Percentiles rank a stretch among this genome's conserved stretches.
These are phyloP conservation scores for Phylloscopus trochilus DNA, from an alignment of 2,113 vertebrate genomes.

Conservation along the genomic window DNA sequence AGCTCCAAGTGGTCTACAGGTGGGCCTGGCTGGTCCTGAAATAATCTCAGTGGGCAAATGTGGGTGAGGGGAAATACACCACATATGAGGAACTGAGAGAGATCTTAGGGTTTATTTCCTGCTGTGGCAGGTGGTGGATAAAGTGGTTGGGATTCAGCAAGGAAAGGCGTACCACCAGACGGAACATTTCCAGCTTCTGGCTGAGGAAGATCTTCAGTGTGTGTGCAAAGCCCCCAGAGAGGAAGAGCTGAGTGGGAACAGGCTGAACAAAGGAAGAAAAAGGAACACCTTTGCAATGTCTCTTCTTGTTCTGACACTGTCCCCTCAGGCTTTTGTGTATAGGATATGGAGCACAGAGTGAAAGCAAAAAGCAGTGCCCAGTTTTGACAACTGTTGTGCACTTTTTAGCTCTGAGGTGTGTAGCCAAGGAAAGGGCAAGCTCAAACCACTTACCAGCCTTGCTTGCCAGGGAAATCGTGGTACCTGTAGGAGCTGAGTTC, in stretches of 20 bases:
- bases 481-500: not conserved
- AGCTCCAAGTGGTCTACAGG: not conserved
- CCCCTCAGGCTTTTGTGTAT: not conserved
- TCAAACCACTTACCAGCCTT: not conserved
- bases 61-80: not conserved
- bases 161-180: not conserved
- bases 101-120: not conserved
- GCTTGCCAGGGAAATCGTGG: not conserved
- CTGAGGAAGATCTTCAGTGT: not conserved
- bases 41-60: not conserved
- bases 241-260: not conserved
- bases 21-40: not conserved
- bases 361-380: not conserved
- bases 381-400: not conserved
- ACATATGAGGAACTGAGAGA: constrained; percentile 11
- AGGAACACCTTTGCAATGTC: not conserved
- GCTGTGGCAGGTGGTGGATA: not conserved
- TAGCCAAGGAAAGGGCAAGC: not conserved
- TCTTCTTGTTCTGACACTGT: not conserved
- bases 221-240: not conserved
- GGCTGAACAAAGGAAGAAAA: not conserved
- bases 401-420: not conserved
- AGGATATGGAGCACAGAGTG: not conserved
- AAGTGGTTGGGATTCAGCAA: not conserved
- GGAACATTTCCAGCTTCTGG: not conserved